phyloP scores from a whole-genome alignment of 1,140 invertebrate genomes.

The Trialeurodes vaporariorum region DNA sequence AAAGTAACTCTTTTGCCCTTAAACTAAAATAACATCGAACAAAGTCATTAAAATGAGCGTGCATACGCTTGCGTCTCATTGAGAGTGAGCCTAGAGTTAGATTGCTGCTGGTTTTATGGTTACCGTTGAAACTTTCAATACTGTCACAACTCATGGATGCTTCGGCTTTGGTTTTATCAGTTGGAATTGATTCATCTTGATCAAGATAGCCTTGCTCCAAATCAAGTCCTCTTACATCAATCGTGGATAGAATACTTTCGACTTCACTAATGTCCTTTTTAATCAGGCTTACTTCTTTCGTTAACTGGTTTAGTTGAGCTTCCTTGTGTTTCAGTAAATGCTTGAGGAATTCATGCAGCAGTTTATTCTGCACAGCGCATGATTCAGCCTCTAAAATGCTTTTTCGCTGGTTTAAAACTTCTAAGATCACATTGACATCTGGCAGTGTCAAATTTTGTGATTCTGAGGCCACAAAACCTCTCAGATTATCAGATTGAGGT shows the following conservation, averaged over 20 bases:
- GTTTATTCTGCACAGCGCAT: conserved; percentile 58
- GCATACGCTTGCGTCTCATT: conserved; percentile 57
- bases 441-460: conserved; percentile 58
- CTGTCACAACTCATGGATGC: background rate
- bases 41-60: conserved; percentile 82
- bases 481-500: conserved; percentile 41
- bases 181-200: background rate
- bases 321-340: conserved; percentile 63
- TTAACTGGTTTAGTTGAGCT: conserved; percentile 52
- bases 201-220: background rate
- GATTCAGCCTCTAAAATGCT: conserved; percentile 68
- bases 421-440: conserved; percentile 71
- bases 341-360: conserved; percentile 74
- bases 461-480: conserved; percentile 51
- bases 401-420: conserved; percentile 65
- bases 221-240: background rate
- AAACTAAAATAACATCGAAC: conserved; percentile 74
- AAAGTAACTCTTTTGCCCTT: conserved; percentile 56
- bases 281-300: conserved; percentile 62
- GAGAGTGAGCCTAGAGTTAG: conserved; percentile 35
- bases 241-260: conserved; percentile 48
- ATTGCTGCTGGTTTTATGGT: conserved; percentile 32
- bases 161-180: background rate
- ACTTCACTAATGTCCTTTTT: conserved; percentile 68
- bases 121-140: conserved; percentile 37